phyloP scores from a whole-genome alignment of 2,888 invertebrate genomes.

The Ametastegia equiseti region DNA sequence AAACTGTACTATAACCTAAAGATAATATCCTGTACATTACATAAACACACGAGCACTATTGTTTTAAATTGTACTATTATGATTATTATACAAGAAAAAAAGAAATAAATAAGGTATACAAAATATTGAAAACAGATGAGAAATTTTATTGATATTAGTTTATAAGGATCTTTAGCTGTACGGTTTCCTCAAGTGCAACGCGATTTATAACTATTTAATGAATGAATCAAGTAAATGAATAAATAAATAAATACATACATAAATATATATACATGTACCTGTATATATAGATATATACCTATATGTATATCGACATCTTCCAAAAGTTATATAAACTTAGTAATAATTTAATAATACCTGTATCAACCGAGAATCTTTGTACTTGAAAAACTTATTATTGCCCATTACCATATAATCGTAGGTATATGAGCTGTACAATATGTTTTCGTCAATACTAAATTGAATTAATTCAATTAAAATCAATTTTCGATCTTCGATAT shows the following conservation, averaged over 20 bases:
- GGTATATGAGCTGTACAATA: not conserved
- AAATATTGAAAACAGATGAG: constrained; percentile 71
- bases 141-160: constrained; percentile 57
- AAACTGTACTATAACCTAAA: constrained; percentile 75
- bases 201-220: no score
- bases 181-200: constrained; percentile 21
- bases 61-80: constrained; percentile 75
- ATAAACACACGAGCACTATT: constrained; percentile 73
- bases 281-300: not conserved
- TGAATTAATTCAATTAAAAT: not conserved
- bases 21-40: constrained; percentile 75
- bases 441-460: not conserved
- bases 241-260: no score
- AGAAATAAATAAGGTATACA: constrained; percentile 74
- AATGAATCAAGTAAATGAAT: no score
- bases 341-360: constrained; percentile 1
- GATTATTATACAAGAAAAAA: constrained; percentile 74
- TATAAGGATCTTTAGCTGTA: not conserved
- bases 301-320: constrained; percentile 25
- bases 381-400: not conserved
- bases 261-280: not conserved
- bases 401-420: not conserved
- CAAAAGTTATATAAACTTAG: constrained; percentile 25
- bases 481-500: not conserved
- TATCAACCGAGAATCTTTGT: not conserved